These are phyloP conservation scores for Lepilemur septentrionalis DNA, from an alignment of 2,797 vertebrate genomes.

Conservation along the genomic window DNA sequence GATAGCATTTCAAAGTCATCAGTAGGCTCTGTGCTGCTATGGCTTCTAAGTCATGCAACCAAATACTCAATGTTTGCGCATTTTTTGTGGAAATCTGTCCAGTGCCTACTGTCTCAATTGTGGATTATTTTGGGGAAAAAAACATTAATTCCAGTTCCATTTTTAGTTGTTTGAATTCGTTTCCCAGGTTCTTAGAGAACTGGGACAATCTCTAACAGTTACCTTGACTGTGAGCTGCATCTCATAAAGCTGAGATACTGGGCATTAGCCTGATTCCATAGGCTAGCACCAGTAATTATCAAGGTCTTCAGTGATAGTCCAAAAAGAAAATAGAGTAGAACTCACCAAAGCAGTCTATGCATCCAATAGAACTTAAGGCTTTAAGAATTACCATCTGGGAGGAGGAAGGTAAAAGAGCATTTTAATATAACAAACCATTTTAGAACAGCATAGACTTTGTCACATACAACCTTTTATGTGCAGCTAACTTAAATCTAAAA, in stretches of 20 bases:
- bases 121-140: conserved; percentile 43
- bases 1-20: neutral
- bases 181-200: neutral
- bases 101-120: neutral
- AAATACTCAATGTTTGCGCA: neutral
- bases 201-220: neutral
- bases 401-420: neutral
- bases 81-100: neutral
- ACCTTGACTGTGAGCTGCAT: neutral
- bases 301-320: neutral
- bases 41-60: neutral
- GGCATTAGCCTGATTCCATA: neutral
- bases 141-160: conserved; percentile 14
- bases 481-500: neutral
- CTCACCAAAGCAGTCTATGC: neutral
- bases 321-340: neutral
- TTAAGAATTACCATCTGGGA: neutral
- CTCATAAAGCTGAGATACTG: neutral
- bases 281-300: neutral
- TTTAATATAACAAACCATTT: neutral
- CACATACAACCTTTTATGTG: neutral
- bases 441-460: neutral
- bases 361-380: neutral
- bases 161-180: conserved; percentile 31
- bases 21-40: neutral